Evolutionary conservation across 2,113 vertebrate species (phyloP).

Genomic region (Corapipo altera): DNA sequence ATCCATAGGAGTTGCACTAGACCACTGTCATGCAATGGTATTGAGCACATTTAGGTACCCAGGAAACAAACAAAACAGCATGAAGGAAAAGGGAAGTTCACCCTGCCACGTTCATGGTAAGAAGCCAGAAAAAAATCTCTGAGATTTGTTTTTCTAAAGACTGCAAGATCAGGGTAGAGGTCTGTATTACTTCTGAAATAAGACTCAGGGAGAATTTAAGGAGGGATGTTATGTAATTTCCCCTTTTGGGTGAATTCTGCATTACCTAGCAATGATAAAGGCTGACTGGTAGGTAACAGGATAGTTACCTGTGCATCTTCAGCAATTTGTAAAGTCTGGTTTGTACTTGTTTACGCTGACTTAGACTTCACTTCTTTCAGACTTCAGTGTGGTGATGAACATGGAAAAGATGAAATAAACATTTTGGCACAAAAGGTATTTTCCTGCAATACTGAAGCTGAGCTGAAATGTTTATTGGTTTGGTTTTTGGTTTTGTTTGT

Average conservation of each 20-base stretch:
- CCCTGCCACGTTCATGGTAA: neutral
- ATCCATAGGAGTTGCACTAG: neutral
- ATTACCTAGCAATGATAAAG: neutral
- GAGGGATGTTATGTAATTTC: neutral
- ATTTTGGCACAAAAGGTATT: neutral
- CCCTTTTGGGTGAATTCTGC: neutral
- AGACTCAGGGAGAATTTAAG: neutral
- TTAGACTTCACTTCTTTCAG: neutral
- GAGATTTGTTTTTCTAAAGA: neutral
- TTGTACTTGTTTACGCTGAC: neutral
- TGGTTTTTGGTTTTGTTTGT: neutral
- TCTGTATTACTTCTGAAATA: neutral
- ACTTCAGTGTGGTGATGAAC: neutral
- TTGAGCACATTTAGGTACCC: neutral
- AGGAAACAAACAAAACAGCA: neutral
- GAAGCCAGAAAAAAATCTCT: neutral
- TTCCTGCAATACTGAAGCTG: neutral
- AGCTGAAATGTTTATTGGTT: neutral
- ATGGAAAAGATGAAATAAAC: neutral
- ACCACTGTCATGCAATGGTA: neutral
- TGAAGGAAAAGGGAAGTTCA: neutral
- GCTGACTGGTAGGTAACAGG: neutral
- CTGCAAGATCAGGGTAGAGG: neutral
- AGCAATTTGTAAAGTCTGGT: accelerated
- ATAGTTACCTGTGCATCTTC: neutral